Evolutionary conservation across 92 coral and sea anemone species (phyloP).

Genomic region (Zoanthus gigantus): DNA sequence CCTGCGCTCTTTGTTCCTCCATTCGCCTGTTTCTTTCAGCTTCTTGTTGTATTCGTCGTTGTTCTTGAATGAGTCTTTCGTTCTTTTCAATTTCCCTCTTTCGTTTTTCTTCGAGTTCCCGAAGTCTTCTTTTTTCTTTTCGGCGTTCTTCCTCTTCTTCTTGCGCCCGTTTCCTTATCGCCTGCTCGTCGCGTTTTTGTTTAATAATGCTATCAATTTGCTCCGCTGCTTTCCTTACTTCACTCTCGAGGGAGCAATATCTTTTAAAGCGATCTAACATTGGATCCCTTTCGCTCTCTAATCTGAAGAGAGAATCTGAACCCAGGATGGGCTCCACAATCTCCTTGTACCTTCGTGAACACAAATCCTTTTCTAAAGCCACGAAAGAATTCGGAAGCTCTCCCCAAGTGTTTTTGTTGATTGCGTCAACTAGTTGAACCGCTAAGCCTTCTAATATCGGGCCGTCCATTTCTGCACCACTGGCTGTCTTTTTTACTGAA

Average conservation of each 20-base stretch:
- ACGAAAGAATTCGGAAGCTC: slow-evolving; percentile 30
- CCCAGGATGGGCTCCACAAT: slow-evolving; percentile 38
- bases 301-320: neutral
- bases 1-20: neutral
- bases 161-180: neutral
- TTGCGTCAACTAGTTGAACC: slow-evolving; percentile 14
- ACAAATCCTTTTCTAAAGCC: slow-evolving; percentile 44
- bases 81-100: neutral
- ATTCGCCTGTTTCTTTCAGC: neutral
- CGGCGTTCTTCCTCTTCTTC: neutral
- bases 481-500: slow-evolving; percentile 45
- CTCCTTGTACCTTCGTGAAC: slow-evolving; percentile 37
- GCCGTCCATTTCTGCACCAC: slow-evolving; percentile 57
- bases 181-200: slow-evolving; percentile 16
- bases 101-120: neutral
- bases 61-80: neutral
- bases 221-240: neutral
- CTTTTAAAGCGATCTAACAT: slow-evolving; percentile 18
- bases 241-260: slow-evolving; percentile 18
- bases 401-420: slow-evolving; percentile 41
- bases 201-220: neutral
- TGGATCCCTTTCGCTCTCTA: neutral
- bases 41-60: neutral
- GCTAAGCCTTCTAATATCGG: slow-evolving; percentile 35
- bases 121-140: neutral